Evolutionary conservation across 2,888 invertebrate genomes (phyloP).

Genomic region (Cataglyphis livida): DNA sequence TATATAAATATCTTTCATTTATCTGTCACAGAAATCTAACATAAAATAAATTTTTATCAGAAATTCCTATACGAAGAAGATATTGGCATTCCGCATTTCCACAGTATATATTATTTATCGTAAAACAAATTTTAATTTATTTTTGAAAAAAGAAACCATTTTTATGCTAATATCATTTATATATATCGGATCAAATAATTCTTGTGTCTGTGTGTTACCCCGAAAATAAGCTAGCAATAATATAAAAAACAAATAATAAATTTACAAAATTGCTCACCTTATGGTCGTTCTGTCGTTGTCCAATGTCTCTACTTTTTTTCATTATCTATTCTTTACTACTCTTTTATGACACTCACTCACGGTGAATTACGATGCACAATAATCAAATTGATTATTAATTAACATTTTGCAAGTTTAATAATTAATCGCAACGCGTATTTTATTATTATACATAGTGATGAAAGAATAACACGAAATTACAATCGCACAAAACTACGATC

Average conservation of each 20-base stretch:
- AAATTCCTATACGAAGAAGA: background rate
- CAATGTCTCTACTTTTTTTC: background rate
- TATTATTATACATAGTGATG: background rate
- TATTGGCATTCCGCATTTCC: background rate
- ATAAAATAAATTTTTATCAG: background rate
- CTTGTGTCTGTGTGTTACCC: background rate
- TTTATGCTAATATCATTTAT: background rate
- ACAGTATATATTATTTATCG: background rate
- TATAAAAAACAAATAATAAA: background rate
- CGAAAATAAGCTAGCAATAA: background rate
- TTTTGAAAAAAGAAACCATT: background rate
- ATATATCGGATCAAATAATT: background rate
- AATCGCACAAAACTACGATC: background rate
- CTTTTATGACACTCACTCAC: background rate
- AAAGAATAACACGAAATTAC: background rate
- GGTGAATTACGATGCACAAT: background rate
- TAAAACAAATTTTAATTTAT: background rate
- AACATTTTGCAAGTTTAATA: background rate
- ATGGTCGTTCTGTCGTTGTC: background rate
- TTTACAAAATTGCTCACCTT: background rate
- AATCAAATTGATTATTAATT: background rate
- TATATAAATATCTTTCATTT: slow-evolving; percentile 19
- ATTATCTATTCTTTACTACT: background rate
- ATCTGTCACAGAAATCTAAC: background rate
- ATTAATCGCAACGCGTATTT: background rate